Base-by-base conservation (phyloP, 2,888 invertebrate genomes). In the Bhutanitis thaidina region DNA sequence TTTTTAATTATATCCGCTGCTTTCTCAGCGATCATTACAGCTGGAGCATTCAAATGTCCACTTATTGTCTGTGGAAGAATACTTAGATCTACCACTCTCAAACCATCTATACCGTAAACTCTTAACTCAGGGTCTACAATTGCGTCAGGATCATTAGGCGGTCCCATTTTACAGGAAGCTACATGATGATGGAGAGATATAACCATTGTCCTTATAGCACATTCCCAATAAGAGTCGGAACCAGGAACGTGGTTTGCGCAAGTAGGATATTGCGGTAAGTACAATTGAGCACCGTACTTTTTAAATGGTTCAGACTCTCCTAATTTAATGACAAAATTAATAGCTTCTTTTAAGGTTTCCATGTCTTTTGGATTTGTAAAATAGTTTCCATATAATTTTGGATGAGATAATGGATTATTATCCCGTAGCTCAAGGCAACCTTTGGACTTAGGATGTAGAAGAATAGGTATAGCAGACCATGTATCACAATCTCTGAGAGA, bases 351-450 rank as follows among this genome's bases (percentile, higher is more conserved):
- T 13, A 93, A 58, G 0, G 92, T 91, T 12, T 87, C 84, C 39
- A 93, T 71, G 62, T 96, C 91, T 49, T 90, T 86, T 10, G 91
- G 91, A 67, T 95, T 92, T 0, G 91, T 90, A 52, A 96, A 91
- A 69, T 96, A 97, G 62, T 97, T 95, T 0, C 95, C 94, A 63
- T 94, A 93, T 51, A 97, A 90, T 53, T 93, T 90, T 0, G 97
- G 96, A 65, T 93, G 92, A 1, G 94, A 92, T 45, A 92, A 90
- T 0, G 96, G 95, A 80, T 96, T 92, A n/a, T 90, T 91, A 29
- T 94, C 93, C 60, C 91, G 91, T 0, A 98, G 88, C 69, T 91
- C 92, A 0, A 96, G 69, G 7, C 91, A 90, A 0, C 96, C 96
- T 52, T 90, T 90, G 4, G 96, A 96, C 71, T 92, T 92, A 0